Conservation (phyloP, 2,113 vertebrate species). For the Aspiorhynchus laticeps region DNA sequence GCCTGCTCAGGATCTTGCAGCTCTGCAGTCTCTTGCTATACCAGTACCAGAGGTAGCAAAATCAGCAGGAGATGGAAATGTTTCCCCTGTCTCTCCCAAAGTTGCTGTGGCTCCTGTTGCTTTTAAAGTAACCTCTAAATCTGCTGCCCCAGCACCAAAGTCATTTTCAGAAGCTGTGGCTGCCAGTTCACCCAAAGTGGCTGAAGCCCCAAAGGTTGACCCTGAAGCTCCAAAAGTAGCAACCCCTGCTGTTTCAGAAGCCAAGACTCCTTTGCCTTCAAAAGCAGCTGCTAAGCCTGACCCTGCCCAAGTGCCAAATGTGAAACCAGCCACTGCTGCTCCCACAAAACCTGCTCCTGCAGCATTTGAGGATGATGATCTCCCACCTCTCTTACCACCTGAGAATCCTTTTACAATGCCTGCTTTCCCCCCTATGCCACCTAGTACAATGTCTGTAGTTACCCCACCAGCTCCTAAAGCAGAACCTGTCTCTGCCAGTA, state of each 20-base stretch:
- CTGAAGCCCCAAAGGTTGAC: constrained; percentile 46
- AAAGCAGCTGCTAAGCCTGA: constrained; percentile 13
- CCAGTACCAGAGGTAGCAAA: constrained; percentile 14
- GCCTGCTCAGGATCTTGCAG: constrained; percentile 3
- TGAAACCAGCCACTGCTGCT: constrained; percentile 45
- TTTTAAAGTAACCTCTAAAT: constrained; percentile 70
- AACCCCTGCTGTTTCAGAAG: constrained; percentile 30
- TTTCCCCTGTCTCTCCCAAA: constrained; percentile 52
- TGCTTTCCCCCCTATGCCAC: constrained; percentile 63
- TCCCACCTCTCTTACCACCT: constrained; percentile 92
- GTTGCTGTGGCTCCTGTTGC: constrained; percentile 58
- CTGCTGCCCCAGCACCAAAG: constrained; percentile 69
- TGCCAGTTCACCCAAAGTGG: constrained; percentile 61
- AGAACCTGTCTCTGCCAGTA: background rate
- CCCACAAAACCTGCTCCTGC: constrained; percentile 53
- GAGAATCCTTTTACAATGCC: constrained; percentile 73
- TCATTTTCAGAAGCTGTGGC: constrained; percentile 68
- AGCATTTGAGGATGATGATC: constrained; percentile 79
- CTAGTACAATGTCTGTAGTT: background rate
- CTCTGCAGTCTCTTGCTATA: background rate
- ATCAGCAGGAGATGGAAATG: constrained; percentile 1
- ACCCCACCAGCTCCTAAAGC: background rate
- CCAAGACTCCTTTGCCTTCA: background rate
- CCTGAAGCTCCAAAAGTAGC: constrained; percentile 27
- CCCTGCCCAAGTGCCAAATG: constrained; percentile 50